Conservation (phyloP, 2,113 vertebrate genomes). For the Cavia porcellus region DNA sequence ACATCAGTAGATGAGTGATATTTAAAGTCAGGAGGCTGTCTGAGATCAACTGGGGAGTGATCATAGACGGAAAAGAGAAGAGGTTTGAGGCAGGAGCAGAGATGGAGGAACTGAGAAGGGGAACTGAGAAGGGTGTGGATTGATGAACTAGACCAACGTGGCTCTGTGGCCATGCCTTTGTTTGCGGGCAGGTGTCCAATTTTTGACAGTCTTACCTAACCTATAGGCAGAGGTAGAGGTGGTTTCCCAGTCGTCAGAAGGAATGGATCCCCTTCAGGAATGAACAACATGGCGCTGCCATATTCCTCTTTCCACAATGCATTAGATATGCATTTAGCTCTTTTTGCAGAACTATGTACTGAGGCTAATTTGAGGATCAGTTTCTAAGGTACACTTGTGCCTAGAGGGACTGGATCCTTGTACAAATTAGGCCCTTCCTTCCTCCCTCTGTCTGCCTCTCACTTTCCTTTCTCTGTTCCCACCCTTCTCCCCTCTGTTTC, state of each 20-base stretch:
- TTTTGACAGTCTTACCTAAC: background rate
- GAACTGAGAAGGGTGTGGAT: background rate
- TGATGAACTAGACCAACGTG: background rate
- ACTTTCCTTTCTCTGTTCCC: background rate
- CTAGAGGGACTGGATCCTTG: background rate
- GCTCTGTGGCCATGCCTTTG: background rate
- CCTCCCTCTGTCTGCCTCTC: background rate
- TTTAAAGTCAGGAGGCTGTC: background rate
- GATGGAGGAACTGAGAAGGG: background rate
- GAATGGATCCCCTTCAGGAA: background rate
- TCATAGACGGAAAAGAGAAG: background rate
- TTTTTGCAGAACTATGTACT: background rate
- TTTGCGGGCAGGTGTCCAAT: background rate
- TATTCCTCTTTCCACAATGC: background rate
- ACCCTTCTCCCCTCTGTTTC: background rate
- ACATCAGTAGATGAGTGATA: background rate
- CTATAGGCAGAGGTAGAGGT: background rate
- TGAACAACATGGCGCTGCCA: background rate
- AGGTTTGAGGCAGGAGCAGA: background rate
- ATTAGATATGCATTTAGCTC: background rate
- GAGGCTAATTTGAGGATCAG: background rate
- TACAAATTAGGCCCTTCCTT: background rate
- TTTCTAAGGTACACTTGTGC: background rate
- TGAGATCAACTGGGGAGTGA: background rate
- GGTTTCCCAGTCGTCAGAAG: background rate